These are phyloP conservation scores for Heliocidaris tuberculata DNA, from an alignment of 35 echinoderm and acorn worm genomes.

Conservation along the genomic window DNA sequence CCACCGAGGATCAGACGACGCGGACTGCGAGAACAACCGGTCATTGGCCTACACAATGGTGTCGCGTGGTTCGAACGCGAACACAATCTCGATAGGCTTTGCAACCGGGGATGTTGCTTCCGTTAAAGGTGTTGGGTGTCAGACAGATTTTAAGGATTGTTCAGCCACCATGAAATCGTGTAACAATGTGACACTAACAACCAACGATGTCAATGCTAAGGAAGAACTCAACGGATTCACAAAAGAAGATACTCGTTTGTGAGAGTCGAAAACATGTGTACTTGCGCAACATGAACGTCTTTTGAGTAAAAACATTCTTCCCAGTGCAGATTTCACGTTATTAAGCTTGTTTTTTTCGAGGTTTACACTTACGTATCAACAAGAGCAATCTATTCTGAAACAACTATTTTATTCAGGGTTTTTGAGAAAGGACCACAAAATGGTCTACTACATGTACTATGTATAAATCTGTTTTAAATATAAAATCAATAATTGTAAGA, in stretches of 20 bases:
- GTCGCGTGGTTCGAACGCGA: not conserved
- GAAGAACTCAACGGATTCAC: not conserved
- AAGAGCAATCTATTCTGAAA: too few relatives aligned
- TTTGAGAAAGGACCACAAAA: too few relatives aligned
- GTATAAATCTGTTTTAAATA: too few relatives aligned
- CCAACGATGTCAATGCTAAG: not conserved
- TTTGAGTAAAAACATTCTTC: too few relatives aligned
- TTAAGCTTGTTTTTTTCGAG: too few relatives aligned
- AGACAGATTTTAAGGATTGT: not conserved
- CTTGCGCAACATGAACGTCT: too few relatives aligned
- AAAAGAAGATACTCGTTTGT: not conserved
- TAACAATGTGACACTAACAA: not conserved
- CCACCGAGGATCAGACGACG: not conserved
- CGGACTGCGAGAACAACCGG: not conserved
- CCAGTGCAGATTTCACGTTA: too few relatives aligned
- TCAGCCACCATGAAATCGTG: not conserved
- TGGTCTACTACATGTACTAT: too few relatives aligned
- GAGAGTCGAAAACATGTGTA: too few relatives aligned
- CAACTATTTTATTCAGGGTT: too few relatives aligned
- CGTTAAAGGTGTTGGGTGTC: not conserved
- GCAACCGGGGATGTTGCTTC: not conserved
- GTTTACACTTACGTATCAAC: too few relatives aligned
- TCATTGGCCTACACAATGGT: not conserved
- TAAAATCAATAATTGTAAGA: too few relatives aligned
- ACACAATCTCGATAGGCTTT: not conserved